Evolutionary conservation across 2,888 invertebrate species (phyloP).

Genomic region (Netelia fuscicornis): DNA sequence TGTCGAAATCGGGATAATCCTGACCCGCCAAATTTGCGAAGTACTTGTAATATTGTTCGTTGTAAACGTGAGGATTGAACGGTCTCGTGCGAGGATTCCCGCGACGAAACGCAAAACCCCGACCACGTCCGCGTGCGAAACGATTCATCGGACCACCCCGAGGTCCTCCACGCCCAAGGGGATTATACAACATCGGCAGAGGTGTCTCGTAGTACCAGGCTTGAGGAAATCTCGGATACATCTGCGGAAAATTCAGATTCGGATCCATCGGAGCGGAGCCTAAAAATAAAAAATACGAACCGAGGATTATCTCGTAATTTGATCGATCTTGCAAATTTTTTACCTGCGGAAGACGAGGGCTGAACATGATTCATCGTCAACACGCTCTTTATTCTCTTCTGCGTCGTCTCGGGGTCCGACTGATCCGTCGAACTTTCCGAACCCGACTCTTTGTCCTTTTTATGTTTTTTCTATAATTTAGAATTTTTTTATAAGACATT

Average conservation of each 20-base stretch:
- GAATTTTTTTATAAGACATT: not conserved
- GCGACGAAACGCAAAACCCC: constrained; percentile 72
- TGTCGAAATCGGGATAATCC: constrained; percentile 86
- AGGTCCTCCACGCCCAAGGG: constrained; percentile 73
- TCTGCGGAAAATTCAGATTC: constrained; percentile 73
- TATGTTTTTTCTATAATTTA: constrained; percentile 77
- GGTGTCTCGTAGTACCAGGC: constrained; percentile 81
- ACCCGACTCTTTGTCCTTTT: constrained; percentile 75
- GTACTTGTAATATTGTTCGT: constrained; percentile 87
- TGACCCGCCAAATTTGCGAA: constrained; percentile 87
- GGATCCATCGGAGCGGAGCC: constrained; percentile 70
- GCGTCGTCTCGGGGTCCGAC: constrained; percentile 74
- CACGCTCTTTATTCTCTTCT: constrained; percentile 79
- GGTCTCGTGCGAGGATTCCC: constrained; percentile 75
- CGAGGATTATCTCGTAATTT: not conserved
- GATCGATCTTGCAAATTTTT: not conserved
- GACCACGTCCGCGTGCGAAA: constrained; percentile 74
- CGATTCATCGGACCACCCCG: constrained; percentile 73
- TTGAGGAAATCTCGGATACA: constrained; percentile 79
- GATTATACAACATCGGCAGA: constrained; percentile 78
- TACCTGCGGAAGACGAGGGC: constrained; percentile 66
- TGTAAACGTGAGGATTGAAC: constrained; percentile 83
- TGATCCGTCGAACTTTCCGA: constrained; percentile 71
- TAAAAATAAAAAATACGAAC: constrained; percentile 38
- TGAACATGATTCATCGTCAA: constrained; percentile 72